Evolutionary conservation across 1,140 invertebrate genomes (phyloP), one percentile per base, ranked within the genome.

Genomic region (Drosophila bifasciata): DNA sequence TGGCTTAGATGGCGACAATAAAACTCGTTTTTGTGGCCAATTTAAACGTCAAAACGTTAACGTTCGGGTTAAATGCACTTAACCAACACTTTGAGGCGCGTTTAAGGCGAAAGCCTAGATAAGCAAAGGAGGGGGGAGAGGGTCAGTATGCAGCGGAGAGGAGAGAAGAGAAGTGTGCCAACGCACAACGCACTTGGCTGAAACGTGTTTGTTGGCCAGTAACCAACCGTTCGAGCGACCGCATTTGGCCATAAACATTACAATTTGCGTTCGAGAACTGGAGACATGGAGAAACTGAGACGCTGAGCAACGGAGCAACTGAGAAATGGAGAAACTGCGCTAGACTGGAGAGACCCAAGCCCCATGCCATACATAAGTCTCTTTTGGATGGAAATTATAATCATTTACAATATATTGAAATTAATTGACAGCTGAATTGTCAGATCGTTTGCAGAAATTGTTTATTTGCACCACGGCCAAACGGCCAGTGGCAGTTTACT

Each of bases 341-440:
- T n/a, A n/a, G n/a, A n/a, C n/a, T n/a, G n/a, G n/a, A 50, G 63
- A 73, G 52, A 64, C 15, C 64, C 61, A 46, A 66, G 66, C 64
- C 25, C 41, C n/a, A n/a, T n/a, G n/a, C n/a, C n/a, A n/a, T n/a
- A n/a, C n/a, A n/a, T n/a, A 69, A 36, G 32, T 36, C 32, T 61
- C 55, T 48, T 48, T 36, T 36, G 32, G 43, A 52, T 64, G 58
- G 62, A 86, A 86, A 86, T 86, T 83, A 88, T 88, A 79, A 88
- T 79, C 79, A 83, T 88, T 83, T 88, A 88, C 83, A 88, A 88
- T 88, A 89, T 89, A 88, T 89, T 88, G 84, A 83, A 88, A 88
- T 88, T 89, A 88, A 88, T 88, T 88, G 83, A 88, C 83, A 88
- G 71, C 72, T 78, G 83, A 88, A 89, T 88, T 88, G 83, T 83